Conservation (phyloP, 2,888 invertebrate genomes). For the Globia sparganii region DNA sequence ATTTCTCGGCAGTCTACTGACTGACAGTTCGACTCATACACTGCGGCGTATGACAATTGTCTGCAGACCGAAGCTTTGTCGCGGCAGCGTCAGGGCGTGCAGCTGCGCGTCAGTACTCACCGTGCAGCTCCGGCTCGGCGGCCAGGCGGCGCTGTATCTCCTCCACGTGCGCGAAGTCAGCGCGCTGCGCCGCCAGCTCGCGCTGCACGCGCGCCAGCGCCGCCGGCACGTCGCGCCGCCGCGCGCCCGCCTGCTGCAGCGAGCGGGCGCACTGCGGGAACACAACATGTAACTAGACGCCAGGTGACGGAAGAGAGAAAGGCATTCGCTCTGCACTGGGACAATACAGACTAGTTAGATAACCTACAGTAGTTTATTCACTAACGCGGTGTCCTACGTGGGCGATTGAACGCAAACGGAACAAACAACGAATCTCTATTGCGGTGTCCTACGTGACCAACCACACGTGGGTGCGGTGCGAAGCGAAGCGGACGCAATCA, state of each 20-base stretch:
- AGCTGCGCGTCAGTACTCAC: not conserved
- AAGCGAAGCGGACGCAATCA: no score
- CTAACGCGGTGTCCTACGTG: no score
- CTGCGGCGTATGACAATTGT: no score
- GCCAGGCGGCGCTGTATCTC: slow-evolving; percentile 5
- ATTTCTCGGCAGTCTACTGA: no score
- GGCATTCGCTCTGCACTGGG: not conserved
- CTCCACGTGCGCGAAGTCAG: not conserved
- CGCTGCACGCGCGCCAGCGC: slow-evolving; percentile 83
- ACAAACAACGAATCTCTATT: no score
- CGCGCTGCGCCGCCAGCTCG: slow-evolving; percentile 38
- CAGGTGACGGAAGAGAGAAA: not conserved
- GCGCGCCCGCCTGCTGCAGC: slow-evolving; percentile 73
- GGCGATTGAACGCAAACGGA: no score
- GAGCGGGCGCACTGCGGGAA: slow-evolving; percentile 72
- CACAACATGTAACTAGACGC: not conserved
- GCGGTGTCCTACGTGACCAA: no score
- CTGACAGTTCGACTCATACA: no score
- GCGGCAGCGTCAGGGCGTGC: no score
- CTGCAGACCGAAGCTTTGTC: no score
- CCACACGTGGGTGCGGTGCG: no score
- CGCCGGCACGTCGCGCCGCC: slow-evolving; percentile 5
- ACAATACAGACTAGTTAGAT: not conserved
- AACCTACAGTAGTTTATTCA: no score
- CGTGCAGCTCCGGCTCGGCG: slow-evolving; percentile 2